Percentiles rank a stretch among this genome's conserved stretches.
Evolutionary conservation across 2,888 invertebrate species (phyloP).

Genomic region (Drosophila paramelanica): DNA sequence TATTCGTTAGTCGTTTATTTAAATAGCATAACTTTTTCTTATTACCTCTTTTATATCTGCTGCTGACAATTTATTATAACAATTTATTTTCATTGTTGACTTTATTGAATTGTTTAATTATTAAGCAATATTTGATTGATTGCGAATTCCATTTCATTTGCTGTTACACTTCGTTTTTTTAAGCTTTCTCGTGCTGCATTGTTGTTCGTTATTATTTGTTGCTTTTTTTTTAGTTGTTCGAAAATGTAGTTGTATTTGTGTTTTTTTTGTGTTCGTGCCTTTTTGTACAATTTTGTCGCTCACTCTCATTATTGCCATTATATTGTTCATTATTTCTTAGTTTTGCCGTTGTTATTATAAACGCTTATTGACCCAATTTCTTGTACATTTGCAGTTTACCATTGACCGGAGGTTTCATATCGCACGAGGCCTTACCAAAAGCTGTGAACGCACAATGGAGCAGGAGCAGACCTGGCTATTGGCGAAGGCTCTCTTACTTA

Average conservation of each 20-base stretch:
- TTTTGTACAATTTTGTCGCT: conserved; percentile 65
- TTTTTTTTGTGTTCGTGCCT: conserved; percentile 24
- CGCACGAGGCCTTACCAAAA: conserved; percentile 11
- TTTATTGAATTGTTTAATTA: conserved; percentile 79
- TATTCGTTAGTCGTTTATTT: conserved; percentile 19
- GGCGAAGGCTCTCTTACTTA: conserved; percentile 33
- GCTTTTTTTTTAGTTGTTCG: conserved; percentile 48
- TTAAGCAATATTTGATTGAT: conserved; percentile 78
- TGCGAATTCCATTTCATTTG: conserved; percentile 73
- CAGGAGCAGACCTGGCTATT: conserved; percentile 19
- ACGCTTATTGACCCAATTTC: conserved; percentile 73
- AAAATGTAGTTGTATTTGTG: conserved; percentile 35
- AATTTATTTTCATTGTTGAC: conserved; percentile 68
- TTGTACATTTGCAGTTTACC: conserved; percentile 36
- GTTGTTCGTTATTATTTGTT: conserved; percentile 34
- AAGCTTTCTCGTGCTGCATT: conserved; percentile 59
- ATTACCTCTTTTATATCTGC: conserved; percentile 42
- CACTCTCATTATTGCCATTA: conserved; percentile 67
- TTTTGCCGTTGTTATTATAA: conserved; percentile 60
- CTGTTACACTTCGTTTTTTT: conserved; percentile 65
- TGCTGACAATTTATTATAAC: conserved; percentile 69
- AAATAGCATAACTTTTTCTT: neutral
- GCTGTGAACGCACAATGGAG: neutral
- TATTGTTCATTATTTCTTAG: conserved; percentile 62
- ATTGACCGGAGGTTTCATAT: conserved; percentile 48